Base-by-base conservation (phyloP, 2,113 vertebrate genomes). In the Climacteris rufus region DNA sequence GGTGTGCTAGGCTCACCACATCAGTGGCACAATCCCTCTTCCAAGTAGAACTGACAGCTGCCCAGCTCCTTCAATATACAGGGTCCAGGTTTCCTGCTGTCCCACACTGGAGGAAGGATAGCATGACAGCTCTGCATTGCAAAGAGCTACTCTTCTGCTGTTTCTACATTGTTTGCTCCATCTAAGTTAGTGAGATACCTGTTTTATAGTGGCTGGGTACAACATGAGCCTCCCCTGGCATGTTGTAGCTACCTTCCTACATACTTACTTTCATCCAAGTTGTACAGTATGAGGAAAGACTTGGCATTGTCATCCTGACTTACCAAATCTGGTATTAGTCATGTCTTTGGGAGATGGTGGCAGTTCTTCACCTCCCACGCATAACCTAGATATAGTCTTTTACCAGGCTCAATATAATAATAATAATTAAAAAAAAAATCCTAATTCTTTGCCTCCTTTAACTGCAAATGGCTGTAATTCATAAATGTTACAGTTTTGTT, bases 301-400 rank as follows among this genome's bases (percentile, higher is more conserved):
- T 93, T 95, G 63, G 92, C 94, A 95, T 96, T 96, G 96, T 94
- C 90, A 96, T 97, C 72, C 92, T 89, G 89, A 87, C 89, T 97
- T 96, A 94, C 91, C 93, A 95, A 94, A 95, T 86, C 90, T 94
- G 60, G 54, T 76, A 91, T 97, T 95, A 97, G 93, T 95, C 86
- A 95, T 93, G 88, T 96, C 94, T 94, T 96, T 80, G 78, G 69
- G 94, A 96, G 96, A 96, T 95, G 93, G 95, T 95, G 92, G 92
- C 90, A 91, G 93, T 93, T 97, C 93, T 90, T 92, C 74, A 84
- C 91, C 49, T 92, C 94, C 91, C 86, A 97, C 95, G 0, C 94
- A 12, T 49, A 95, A 84, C 93, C 93, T 95, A 94, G 91, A 91
- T 95, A 88, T 33, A 90, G 87, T 74, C 75, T 95, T 96, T 92